Evolutionary conservation across 2,797 vertebrate genomes (phyloP), one percentile per base, ranked within the genome.

Genomic region (Echeneis naucrates): DNA sequence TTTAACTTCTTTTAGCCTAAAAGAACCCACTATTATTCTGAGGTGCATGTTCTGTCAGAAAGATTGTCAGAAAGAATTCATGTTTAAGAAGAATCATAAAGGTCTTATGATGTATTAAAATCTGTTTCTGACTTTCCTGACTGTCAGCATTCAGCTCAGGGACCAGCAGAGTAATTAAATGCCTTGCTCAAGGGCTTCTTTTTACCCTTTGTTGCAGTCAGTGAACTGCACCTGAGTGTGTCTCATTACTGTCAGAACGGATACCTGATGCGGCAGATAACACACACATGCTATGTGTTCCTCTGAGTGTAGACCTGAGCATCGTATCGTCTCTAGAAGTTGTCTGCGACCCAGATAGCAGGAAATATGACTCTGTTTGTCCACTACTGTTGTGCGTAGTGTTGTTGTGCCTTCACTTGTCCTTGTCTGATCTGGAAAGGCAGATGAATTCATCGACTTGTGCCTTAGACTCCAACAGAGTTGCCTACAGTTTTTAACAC

Each of bases 211-310:
- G 59, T 40, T 67, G 19, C 23, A 51, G 30, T 52, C 48, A 33
- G 32, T 63, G 57, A 75, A 62, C 44, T 77, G 77, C 72, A 23
- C 26, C 61, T 51, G 67, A 63, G 51, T 68, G 72, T 16, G 54
- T 65, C 85, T 59, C 71, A 48, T 84, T 80, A 67, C 74, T 75
- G 71, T 83, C 69, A 64, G 19, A 48, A 23, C 52, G 64, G 73
- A 78, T 68, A 81, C 68, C 56, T n/a, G 62, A 85, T 80, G 57
- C 54, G 37, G 55, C 53, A n/a, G 47, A 77, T 77, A 57, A 65
- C 62, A 74, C 51, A 74, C 51, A 64, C 57, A 33, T 27, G 57
- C 14, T 17, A 10, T 27, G 16, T 52, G 35, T 69, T 55, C 12
- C 68, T 47, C 53, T n/a, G 32, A 55, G 48, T 75, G 73, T 71